Evolutionary conservation across 1,140 invertebrate genomes (phyloP), one percentile per base, ranked within the genome.

Genomic region (Himalopsyche phryganea): DNA sequence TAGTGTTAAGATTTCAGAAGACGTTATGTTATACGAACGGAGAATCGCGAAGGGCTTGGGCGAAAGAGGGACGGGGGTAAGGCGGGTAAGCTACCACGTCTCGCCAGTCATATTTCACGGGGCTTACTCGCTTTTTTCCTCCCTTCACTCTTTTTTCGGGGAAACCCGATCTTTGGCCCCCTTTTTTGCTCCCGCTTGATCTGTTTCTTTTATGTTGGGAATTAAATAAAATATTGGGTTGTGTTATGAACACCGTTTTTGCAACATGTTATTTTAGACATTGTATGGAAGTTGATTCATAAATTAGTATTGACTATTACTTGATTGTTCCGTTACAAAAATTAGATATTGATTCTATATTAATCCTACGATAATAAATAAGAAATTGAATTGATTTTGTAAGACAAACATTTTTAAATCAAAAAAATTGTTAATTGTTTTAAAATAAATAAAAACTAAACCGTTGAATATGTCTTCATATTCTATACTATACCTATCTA

Each of bases 31-130:
- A 9, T 28, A 28, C 23, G 23, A 40, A 13, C 38, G 38, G 4
- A 11, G 15, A 40, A 40, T 40, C 11, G 38, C 11, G n/a, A 40
- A 11, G 38, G n/a, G 38, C n/a, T 15, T 15, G 23, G 23, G 23
- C 4, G 4, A 5, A 40, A 4, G 15, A 11, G 5, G 46, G 46
- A 4, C 2, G 41, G 48, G 15, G 33, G 20, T 28, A 28, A 46
- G 49, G 6, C 6, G 18, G 40, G 35, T 62, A 62, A 62, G 60
- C 50, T 44, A 48, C 60, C 60, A 62, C 60, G 60, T 62, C 55
- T 53, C 55, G 55, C 44, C 50, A 58, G 55, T 58, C 60, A 62
- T 62, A 62, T 62, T 62, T 62, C 55, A 62, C 32, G 46, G 51
- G 55, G 55, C 60, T 62, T 62, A 62, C 55, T 19, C 50, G 33